A percentile compares a stretch with the other conserved stretches of the same genome.
Evolutionary conservation across 2,797 vertebrate genomes (phyloP).

Genomic region (Alca torda): DNA sequence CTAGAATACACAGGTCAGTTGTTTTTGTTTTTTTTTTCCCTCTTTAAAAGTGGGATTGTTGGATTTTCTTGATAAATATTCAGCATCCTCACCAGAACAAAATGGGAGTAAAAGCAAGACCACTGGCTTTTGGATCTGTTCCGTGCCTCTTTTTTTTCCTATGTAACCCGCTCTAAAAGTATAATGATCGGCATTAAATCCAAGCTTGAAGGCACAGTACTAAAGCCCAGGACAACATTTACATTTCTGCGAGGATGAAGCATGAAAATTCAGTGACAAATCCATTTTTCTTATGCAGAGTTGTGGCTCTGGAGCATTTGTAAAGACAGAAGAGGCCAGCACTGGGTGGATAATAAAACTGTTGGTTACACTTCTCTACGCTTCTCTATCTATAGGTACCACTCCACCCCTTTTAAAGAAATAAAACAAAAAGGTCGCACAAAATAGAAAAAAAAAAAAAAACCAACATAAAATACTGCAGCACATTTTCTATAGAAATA

Average conservation of each 20-base stretch:
- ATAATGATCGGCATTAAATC: constrained; percentile 73
- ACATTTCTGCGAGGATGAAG: constrained; percentile 70
- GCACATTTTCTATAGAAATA: not conserved
- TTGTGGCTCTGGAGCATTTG: constrained; percentile 45
- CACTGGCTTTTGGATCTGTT: constrained; percentile 52
- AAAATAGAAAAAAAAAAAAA: not conserved
- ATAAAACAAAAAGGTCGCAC: not conserved
- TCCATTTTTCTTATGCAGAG: constrained; percentile 72
- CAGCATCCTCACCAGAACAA: constrained; percentile 49
- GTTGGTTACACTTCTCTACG: not conserved
- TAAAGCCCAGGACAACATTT: constrained; percentile 75
- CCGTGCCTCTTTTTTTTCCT: constrained; percentile 61
- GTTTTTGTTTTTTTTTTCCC: no score
- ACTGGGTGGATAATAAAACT: not conserved
- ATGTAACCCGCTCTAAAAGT: constrained; percentile 69
- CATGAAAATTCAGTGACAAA: constrained; percentile 74
- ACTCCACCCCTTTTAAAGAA: not conserved
- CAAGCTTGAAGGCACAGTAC: constrained; percentile 66
- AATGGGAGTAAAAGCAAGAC: constrained; percentile 54
- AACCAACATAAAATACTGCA: not conserved
- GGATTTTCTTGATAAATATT: constrained; percentile 66
- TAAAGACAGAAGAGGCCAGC: constrained; percentile 44
- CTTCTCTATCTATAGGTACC: not conserved
- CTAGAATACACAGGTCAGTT: not conserved
- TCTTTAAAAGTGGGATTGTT: not conserved